These are phyloP conservation scores for Blomia tropicalis DNA, from an alignment of 2,888 invertebrate species.

Conservation along the genomic window DNA sequence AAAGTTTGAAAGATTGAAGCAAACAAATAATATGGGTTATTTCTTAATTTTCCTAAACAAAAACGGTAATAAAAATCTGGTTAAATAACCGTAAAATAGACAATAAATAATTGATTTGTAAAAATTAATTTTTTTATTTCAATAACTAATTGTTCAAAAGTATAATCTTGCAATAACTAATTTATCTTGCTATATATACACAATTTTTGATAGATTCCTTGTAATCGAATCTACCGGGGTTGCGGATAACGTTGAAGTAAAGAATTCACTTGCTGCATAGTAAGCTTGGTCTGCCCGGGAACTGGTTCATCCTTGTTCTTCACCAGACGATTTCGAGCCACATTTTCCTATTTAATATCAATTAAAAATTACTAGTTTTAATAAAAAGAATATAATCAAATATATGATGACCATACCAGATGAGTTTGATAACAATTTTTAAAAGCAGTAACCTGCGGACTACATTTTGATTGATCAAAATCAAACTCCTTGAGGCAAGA, in stretches of 20 bases:
- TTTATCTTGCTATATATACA: too few species aligned
- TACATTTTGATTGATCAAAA: constrained; percentile 20
- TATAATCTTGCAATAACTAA: too few species aligned
- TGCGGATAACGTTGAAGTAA: constrained; percentile 22
- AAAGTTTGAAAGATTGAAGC: too few species aligned
- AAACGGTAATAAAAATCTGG: too few species aligned
- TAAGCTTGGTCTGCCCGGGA: constrained; percentile 19
- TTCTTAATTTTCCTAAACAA: too few species aligned
- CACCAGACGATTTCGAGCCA: not conserved
- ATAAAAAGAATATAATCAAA: not conserved
- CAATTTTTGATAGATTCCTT: too few species aligned
- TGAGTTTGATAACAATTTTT: constrained; percentile 18
- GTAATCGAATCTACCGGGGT: constrained; percentile 17
- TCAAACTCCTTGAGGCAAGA: constrained; percentile 21
- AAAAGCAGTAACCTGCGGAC: constrained; percentile 16
- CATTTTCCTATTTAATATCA: not conserved
- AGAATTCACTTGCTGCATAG: constrained; percentile 18
- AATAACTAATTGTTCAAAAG: too few species aligned
- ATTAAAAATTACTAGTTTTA: not conserved
- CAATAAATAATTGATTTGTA: too few species aligned
- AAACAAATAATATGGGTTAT: too few species aligned
- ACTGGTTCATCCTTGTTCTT: constrained; percentile 7
- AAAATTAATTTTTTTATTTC: too few species aligned
- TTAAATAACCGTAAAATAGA: too few species aligned
- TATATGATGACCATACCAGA: constrained; percentile 16